phyloP scores from a whole-genome alignment of 2,888 invertebrate species.

The Merodon equestris region DNA sequence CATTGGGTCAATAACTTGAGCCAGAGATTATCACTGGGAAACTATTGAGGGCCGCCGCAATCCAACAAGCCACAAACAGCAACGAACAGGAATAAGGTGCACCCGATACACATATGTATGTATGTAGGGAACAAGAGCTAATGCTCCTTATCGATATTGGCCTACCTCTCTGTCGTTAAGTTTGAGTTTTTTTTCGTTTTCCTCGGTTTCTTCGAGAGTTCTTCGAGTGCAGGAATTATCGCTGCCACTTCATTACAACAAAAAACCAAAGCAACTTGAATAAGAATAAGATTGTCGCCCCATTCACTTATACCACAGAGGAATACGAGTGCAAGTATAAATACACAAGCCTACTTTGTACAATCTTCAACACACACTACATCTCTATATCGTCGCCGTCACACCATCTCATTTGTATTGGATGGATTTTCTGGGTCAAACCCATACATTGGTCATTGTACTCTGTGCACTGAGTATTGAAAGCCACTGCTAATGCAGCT shows the following conservation, averaged over 20 bases:
- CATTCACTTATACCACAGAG: constrained; percentile 4
- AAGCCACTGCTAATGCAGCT: not conserved
- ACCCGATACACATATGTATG: too few species aligned
- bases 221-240: constrained; percentile 21
- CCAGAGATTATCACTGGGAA: constrained; percentile 37
- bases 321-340: too few species aligned
- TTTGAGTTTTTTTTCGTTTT: constrained; percentile 1
- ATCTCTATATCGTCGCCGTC: too few species aligned
- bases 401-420: constrained; percentile 20
- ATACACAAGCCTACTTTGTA: too few species aligned
- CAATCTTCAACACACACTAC: not conserved
- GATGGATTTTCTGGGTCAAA: constrained; percentile 66
- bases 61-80: constrained; percentile 14
- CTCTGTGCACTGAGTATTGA: constrained; percentile 8
- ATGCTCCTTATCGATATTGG: constrained; percentile 19
- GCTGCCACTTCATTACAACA: constrained; percentile 20
- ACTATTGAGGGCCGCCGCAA: constrained; percentile 36
- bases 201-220: too few species aligned
- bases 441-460: constrained; percentile 65
- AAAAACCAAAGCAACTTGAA: too few species aligned
- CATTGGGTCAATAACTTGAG: constrained; percentile 67
- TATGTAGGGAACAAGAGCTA: constrained; percentile 30
- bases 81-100: too few species aligned
- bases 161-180: constrained; percentile 12
- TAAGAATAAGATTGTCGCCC: not conserved